Percentiles rank a stretch among this genome's conserved stretches.
phyloP scores from a whole-genome alignment of 2,113 vertebrate species.

The Bufo gargarizans region DNA sequence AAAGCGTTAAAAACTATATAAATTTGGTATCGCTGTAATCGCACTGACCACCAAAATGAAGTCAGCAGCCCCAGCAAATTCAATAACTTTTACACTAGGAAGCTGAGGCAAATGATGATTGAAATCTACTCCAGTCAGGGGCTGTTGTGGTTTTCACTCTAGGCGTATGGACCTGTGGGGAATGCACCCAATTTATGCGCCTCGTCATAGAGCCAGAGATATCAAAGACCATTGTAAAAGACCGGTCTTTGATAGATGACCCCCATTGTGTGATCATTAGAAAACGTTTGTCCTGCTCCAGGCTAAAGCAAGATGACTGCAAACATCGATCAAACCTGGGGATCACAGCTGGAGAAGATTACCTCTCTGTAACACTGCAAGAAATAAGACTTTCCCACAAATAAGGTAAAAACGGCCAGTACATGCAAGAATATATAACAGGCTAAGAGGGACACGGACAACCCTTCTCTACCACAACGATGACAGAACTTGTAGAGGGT shows the following conservation, averaged over 20 bases:
- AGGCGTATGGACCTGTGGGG: no score
- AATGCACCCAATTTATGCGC: no score
- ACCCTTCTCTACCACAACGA: neutral
- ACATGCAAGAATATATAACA: neutral
- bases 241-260: no score
- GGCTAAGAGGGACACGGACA: neutral
- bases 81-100: no score
- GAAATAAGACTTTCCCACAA: neutral
- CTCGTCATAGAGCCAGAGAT: no score
- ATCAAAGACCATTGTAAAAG: neutral
- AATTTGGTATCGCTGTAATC: no score
- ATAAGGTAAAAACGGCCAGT: neutral
- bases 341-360: conserved; percentile 19
- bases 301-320: neutral
- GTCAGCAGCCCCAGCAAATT: no score
- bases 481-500: neutral
- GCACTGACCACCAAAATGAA: no score
- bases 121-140: no score
- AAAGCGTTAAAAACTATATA: no score
- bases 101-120: no score
- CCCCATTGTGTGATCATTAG: neutral
- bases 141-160: no score
- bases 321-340: neutral
- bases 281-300: neutral
- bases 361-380: neutral